Evolutionary conservation across 2,113 vertebrate genomes (phyloP), one percentile per base, ranked within the genome.

Genomic region (Gavialis gangeticus): DNA sequence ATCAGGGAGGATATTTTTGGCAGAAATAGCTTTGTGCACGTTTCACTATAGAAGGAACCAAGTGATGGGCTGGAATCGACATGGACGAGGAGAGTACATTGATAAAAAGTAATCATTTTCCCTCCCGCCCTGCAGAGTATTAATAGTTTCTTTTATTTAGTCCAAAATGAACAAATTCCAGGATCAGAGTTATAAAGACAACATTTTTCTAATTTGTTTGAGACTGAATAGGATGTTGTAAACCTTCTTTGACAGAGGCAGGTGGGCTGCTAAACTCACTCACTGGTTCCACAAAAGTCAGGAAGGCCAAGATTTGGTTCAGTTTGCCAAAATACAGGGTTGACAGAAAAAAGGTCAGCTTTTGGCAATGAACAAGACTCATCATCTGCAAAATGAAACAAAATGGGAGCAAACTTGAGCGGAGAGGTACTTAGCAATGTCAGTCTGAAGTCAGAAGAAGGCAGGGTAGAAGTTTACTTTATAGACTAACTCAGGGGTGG

Each of bases 171-270:
- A 91, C 66, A 88, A 86, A 93, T 92, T 79, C 62, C 79, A 92
- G 94, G 90, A 88, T 82, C 88, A 90, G 37, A 92, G 84, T 60
- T 95, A 90, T 93, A 89, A 80, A 91, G 21, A 15, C 91, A 90
- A 84, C 54, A 34, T 94, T 63, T 92, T 94, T 94, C 82, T 81
- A 60, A 27, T 85, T 79, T 94, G 79, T 92, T 77, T 91, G 90
- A 89, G 91, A 87, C 55, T 28, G 69, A 94, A 60, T 84, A 92
- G 91, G 92, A 94, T 96, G 93, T 90, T 91, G 92, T 84, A 96
- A 88, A 27, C 85, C 77, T 95, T 92, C 79, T 69, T 69, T 1
- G 5, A 77, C 94, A 93, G 88, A 89, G 91, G 91, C 82, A 95
- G 87, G 81, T 93, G 88, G 88, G 88, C 93, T 87, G 83, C 94